Evolutionary conservation across 1,140 invertebrate species (phyloP).

Genomic region (Caenorhabditis remanei): DNA sequence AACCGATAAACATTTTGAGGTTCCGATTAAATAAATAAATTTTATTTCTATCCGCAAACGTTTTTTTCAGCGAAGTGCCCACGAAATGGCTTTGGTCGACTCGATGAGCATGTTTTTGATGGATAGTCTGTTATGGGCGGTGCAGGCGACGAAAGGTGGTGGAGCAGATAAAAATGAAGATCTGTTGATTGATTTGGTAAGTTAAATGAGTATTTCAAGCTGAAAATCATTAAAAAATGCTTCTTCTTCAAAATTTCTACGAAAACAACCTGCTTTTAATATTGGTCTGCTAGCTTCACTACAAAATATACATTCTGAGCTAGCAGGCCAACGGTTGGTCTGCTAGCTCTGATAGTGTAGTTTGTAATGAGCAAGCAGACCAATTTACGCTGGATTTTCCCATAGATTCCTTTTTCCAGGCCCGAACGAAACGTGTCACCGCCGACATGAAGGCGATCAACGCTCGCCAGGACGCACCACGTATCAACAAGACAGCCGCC

Average conservation of each 20-base stretch:
- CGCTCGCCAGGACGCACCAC: conserved; percentile 13
- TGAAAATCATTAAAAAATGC: too few relatives aligned
- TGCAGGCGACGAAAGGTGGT: conserved; percentile 37
- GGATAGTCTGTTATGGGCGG: conserved; percentile 15
- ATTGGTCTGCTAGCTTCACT: too few relatives aligned
- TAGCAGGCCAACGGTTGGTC: too few relatives aligned
- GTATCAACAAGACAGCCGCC: conserved; percentile 38
- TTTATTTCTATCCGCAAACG: too few relatives aligned
- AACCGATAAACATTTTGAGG: conserved; percentile 29
- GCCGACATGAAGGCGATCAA: conserved; percentile 34
- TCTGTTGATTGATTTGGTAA: conserved; percentile 15
- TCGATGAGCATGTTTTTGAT: conserved; percentile 42
- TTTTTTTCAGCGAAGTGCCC: not conserved
- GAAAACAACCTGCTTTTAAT: too few relatives aligned
- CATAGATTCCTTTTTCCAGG: not conserved
- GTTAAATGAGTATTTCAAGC: too few relatives aligned
- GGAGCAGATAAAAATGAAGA: conserved; percentile 36
- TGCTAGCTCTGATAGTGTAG: too few relatives aligned
- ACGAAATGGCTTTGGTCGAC: conserved; percentile 38
- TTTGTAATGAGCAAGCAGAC: too few relatives aligned
- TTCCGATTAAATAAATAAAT: not conserved
- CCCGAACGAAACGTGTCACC: conserved; percentile 11
- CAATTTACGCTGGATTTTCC: too few relatives aligned
- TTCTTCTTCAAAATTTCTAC: too few relatives aligned
- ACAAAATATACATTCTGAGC: too few relatives aligned